Conservation (phyloP, 2,888 invertebrate species). For the Leptopilina syphax region DNA sequence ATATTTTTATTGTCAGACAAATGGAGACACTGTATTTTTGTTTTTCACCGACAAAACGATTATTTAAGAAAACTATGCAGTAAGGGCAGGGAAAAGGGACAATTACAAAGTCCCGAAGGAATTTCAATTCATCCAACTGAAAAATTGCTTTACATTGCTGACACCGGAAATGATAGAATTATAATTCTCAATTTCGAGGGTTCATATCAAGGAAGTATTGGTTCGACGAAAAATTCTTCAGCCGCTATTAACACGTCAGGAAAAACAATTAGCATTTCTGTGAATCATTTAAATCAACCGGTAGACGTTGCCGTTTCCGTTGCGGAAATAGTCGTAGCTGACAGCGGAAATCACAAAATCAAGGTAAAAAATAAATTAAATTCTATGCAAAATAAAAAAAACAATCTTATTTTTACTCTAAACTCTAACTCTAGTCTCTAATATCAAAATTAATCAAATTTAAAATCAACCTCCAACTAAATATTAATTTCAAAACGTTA, state of each 20-base stretch:
- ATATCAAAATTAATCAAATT: too few relatives aligned
- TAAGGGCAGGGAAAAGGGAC: constrained; percentile 82
- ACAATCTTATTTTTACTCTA: neutral
- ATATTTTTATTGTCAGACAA: constrained; percentile 78
- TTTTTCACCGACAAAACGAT: constrained; percentile 82
- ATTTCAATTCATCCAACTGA: constrained; percentile 78
- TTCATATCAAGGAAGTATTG: constrained; percentile 56
- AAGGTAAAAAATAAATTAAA: constrained; percentile 72
- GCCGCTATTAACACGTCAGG: constrained; percentile 59
- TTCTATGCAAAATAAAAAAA: neutral
- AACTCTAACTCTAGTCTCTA: too few relatives aligned
- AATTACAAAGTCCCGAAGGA: constrained; percentile 86
- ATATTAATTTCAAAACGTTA: neutral
- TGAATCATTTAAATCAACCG: constrained; percentile 84
- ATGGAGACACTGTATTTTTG: constrained; percentile 84
- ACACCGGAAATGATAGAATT: constrained; percentile 87
- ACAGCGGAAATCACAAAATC: constrained; percentile 86
- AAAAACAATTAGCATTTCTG: constrained; percentile 65
- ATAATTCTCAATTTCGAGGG: constrained; percentile 79
- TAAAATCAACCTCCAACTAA: too few relatives aligned
- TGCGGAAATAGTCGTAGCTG: constrained; percentile 81
- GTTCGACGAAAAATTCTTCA: constrained; percentile 63
- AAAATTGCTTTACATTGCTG: constrained; percentile 83
- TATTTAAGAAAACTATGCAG: constrained; percentile 81
- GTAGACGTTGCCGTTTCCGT: constrained; percentile 83